phyloP scores from a whole-genome alignment of 2,113 vertebrate genomes.

The Perognathus longimembris region DNA sequence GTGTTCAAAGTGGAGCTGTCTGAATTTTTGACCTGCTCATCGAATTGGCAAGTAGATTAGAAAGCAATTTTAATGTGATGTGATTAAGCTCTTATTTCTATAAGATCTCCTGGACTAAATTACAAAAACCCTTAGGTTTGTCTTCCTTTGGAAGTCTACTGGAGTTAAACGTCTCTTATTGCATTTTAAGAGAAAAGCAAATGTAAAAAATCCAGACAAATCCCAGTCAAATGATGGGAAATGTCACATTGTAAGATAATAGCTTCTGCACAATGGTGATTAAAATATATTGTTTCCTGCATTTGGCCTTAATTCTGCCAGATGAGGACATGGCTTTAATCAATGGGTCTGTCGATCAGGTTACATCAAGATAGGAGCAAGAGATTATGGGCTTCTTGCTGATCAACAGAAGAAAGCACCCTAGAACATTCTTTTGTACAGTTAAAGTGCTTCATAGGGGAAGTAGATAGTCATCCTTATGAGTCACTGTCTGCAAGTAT shows the following conservation, averaged over 20 bases:
- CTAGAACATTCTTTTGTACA: conserved; percentile 20
- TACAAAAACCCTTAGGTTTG: conserved; percentile 44
- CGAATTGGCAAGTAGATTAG: conserved; percentile 39
- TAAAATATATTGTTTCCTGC: conserved; percentile 61
- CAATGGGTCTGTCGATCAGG: conserved; percentile 20
- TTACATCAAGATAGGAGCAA: background rate
- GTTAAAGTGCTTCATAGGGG: conserved; percentile 43
- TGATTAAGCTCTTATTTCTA: conserved; percentile 40
- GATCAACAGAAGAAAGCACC: conserved; percentile 42
- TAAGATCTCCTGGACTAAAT: conserved; percentile 38
- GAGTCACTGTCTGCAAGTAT: background rate
- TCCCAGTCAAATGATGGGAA: conserved; percentile 57
- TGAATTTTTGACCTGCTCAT: conserved; percentile 23
- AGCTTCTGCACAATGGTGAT: conserved; percentile 28
- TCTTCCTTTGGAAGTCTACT: conserved; percentile 27
- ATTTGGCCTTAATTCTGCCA: conserved; percentile 34
- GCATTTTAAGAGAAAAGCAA: conserved; percentile 42
- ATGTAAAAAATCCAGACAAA: conserved; percentile 54
- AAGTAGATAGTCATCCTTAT: conserved; percentile 35
- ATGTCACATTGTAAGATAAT: conserved; percentile 59
- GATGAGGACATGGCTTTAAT: conserved; percentile 23
- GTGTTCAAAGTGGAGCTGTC: background rate
- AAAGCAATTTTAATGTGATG: conserved; percentile 11
- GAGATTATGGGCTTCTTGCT: background rate
- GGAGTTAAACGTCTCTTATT: conserved; percentile 20